Evolutionary conservation across 2,797 vertebrate species (phyloP).

Genomic region (Phaenicophaeus curvirostris): DNA sequence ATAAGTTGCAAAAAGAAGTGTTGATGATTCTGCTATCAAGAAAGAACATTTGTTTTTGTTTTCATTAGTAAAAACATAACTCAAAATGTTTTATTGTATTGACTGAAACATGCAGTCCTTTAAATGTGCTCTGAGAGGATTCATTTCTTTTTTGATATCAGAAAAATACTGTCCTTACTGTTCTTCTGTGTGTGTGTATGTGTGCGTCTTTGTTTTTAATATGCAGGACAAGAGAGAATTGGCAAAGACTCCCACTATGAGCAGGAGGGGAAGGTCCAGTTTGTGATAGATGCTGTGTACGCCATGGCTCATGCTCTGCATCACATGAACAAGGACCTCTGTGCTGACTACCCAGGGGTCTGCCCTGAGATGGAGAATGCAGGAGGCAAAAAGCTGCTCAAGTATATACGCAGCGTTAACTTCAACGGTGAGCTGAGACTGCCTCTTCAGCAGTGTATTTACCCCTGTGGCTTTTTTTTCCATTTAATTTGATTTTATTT

Average conservation of each 20-base stretch:
- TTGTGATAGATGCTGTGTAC: conserved; percentile 97
- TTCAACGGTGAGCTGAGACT: conserved; percentile 91
- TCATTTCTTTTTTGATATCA: not conserved
- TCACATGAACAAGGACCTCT: conserved; percentile 94
- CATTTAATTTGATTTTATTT: not conserved
- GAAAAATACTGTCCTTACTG: not conserved
- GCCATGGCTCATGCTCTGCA: conserved; percentile 97
- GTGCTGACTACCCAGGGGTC: conserved; percentile 87
- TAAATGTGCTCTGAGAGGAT: not conserved
- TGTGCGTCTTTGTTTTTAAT: not conserved
- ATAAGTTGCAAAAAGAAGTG: not conserved
- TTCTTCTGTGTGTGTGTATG: not conserved
- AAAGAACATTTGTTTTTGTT: not conserved
- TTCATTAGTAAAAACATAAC: too few species aligned
- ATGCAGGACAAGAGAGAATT: conserved; percentile 93
- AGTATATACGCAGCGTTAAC: conserved; percentile 92
- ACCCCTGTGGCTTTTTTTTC: not conserved
- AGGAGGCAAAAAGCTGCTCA: conserved; percentile 91
- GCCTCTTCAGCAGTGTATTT: not conserved
- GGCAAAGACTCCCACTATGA: conserved; percentile 94
- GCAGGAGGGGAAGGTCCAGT: conserved; percentile 98
- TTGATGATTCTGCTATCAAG: too few species aligned
- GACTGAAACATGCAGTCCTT: not conserved
- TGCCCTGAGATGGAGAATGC: conserved; percentile 92
- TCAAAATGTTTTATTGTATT: rapidly evolving